Evolutionary conservation across 2,797 vertebrate genomes (phyloP).

Genomic region (Alectoris magna): DNA sequence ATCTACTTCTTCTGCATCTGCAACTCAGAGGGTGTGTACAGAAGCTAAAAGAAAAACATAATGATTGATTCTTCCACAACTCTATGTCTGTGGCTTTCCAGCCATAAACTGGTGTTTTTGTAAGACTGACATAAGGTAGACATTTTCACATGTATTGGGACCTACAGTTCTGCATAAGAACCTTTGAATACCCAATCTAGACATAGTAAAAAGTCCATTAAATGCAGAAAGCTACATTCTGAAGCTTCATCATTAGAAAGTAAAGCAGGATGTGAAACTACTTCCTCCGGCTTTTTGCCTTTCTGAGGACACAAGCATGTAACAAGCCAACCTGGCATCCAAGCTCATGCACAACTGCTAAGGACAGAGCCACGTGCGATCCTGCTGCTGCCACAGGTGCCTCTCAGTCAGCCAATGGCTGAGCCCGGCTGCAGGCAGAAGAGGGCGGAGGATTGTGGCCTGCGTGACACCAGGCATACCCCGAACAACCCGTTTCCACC

Average conservation of each 20-base stretch:
- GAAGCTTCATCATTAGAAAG: not conserved
- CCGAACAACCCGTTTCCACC: not conserved
- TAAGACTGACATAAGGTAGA: not conserved
- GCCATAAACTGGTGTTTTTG: not conserved
- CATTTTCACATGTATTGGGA: not conserved
- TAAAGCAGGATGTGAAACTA: not conserved
- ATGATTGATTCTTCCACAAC: not conserved
- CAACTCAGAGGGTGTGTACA: not conserved
- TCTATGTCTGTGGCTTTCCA: not conserved
- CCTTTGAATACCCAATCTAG: not conserved
- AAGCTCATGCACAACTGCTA: not conserved
- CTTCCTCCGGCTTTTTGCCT: not conserved
- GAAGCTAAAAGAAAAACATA: not conserved
- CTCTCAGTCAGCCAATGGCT: not conserved
- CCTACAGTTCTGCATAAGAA: not conserved
- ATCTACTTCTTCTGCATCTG: not conserved
- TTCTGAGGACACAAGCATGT: not conserved
- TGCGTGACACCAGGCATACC: accelerated
- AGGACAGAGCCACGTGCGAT: not conserved
- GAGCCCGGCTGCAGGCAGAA: not conserved
- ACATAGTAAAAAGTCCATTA: not conserved
- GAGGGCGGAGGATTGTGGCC: not conserved
- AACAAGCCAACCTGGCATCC: not conserved
- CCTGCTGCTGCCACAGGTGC: not conserved
- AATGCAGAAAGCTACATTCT: not conserved